Evolutionary conservation across 2,113 vertebrate species (phyloP), one percentile per base, ranked within the genome.

Genomic region (Anhinga rufa): DNA sequence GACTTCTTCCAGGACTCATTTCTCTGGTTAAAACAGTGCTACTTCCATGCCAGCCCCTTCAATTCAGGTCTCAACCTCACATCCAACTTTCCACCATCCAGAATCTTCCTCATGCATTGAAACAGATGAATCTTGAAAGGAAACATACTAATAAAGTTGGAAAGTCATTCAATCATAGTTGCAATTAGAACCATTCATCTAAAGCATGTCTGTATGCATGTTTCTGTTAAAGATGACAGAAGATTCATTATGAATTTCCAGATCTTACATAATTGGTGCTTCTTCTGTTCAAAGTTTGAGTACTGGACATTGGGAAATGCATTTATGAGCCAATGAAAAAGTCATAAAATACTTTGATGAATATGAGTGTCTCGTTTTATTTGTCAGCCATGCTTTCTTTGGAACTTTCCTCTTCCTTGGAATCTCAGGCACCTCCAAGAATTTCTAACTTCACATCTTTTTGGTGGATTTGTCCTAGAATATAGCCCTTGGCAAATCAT

Each of bases 371-470:
- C 61, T 90, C 25, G 18, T 79, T 94, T 74, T 52, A 62, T 86
- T 66, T 84, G 25, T 82, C 62, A 91, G 70, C 28, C 62, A 71
- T 2, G 4, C 22, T 92, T 92, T 95, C 44, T 69, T 91, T 82
- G 57, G 49, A 91, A 79, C 49, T 70, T 72, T 85, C 24, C 19
- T 90, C 21, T 88, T 88, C 65, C 72, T 81, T 80, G 69, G 49
- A 95, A 89, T 72, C 36, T 87, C 58, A 97, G 31, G 31, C 70
- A 92, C 54, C 74, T 89, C 78, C 74, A 72, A 69, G 88, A 91
- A 84, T 89, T 94, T 86, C 66, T 69, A 91, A 72, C 25, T 89
- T 93, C 46, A 74, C 36, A 80, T 40, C 74, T 72, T 87, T 82
- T 72, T 68, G 31, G 72, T 94, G 57, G 25, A 86, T 95, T 84